Evolutionary conservation across 2,888 invertebrate species (phyloP), one percentile per base, ranked within the genome.

Genomic region (Ceriagrion tenellum): DNA sequence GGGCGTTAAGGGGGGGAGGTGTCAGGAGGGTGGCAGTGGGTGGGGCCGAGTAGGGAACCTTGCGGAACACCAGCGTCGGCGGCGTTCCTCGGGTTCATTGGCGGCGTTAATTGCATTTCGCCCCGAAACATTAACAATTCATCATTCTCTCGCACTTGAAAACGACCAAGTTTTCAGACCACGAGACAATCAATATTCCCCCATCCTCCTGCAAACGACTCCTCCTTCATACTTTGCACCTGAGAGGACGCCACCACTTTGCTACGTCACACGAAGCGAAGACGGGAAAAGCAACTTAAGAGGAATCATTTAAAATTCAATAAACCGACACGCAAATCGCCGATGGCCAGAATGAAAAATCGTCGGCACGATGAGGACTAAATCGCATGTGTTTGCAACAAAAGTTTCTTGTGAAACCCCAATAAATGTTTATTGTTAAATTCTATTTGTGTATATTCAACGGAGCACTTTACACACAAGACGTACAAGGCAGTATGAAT

Each of bases 61-160:
- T 63, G 63, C 63, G 63, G 63, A 23, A 69, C 26, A n/a, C 26
- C 69, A 69, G 23, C 10, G 69, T 23, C 69, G 69, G 63, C n/a
- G n/a, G 23, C 69, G 69, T 69, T 69, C 69, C 23, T 26, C 69
- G 59, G 59, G 26, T 69, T 69, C 69, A 26, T n/a, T 69, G 26
- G 26, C 26, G 35, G 35, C 81, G 81, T 35, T 81, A 81, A 81
- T 81, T 81, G 81, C 81, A 81, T 81, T 81, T 35, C 81, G 81
- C 81, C 81, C 74, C 47, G 30, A 35, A 81, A 81, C 81, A 81
- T 81, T 81, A 81, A 81, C 81, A 81, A 81, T 81, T 81, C 81
- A 81, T 35, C 81, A 35, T n/a, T 35, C 81, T 35, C 81, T 35
- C 35, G 26, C 81, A 81, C 81, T 81, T 81, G 81, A 35, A 81